Evolutionary conservation across 2,888 invertebrate genomes (phyloP).

Genomic region (Dryocosmus kuriphilus): DNA sequence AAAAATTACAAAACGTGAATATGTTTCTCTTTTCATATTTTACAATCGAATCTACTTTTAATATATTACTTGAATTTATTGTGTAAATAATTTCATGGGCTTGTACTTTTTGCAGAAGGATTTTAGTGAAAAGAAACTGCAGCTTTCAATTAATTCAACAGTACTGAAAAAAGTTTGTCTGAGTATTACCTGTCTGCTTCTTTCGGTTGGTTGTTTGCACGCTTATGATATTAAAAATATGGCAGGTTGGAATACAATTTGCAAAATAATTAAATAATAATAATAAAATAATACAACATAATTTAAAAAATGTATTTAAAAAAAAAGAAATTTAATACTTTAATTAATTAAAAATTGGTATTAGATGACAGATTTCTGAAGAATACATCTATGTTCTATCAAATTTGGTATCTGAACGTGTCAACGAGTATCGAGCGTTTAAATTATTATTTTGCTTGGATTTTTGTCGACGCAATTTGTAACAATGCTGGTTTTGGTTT

Average conservation of each 20-base stretch:
- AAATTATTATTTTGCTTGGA: constrained; percentile 98
- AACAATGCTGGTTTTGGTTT: constrained; percentile 97
- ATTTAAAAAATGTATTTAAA: too few relatives aligned
- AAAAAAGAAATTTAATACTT: too few relatives aligned
- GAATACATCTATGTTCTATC: constrained; percentile 81
- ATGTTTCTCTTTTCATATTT: constrained; percentile 19
- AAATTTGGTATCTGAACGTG: constrained; percentile 86
- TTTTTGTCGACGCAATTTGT: constrained; percentile 95
- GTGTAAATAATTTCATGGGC: constrained; percentile 2
- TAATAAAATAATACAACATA: background rate
- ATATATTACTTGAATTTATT: background rate
- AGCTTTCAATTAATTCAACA: constrained; percentile 86
- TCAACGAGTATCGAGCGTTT: constrained; percentile 89
- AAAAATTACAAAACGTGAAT: constrained; percentile 65
- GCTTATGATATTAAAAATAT: constrained; percentile 85
- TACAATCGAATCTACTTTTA: background rate
- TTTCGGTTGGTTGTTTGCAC: constrained; percentile 86
- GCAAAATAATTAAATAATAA: background rate
- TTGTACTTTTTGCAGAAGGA: constrained; percentile 70
- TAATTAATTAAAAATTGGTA: constrained; percentile 50
- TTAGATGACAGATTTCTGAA: constrained; percentile 83
- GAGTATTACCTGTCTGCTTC: constrained; percentile 75
- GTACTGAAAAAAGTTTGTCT: constrained; percentile 84
- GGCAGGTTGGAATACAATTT: constrained; percentile 79
- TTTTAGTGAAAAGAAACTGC: constrained; percentile 79